Percentiles rank a stretch among this genome's conserved stretches.
Evolutionary conservation across 92 coral and sea anemone genomes (phyloP).

Genomic region (Ricordea florida): DNA sequence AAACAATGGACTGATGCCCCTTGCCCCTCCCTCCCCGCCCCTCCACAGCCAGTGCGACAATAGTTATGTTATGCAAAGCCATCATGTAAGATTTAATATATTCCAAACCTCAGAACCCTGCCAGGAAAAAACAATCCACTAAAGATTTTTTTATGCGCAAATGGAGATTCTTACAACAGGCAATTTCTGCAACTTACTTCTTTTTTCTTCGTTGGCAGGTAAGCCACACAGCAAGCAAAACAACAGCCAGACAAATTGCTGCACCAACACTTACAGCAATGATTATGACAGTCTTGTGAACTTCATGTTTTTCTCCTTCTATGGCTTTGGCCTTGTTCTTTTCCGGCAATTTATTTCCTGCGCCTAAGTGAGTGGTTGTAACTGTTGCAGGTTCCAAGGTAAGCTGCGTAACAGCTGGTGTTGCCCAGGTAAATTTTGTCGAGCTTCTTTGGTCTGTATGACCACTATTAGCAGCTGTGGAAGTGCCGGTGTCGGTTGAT

Average conservation of each 20-base stretch:
- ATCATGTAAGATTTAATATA: too few relatives aligned
- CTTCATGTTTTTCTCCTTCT: neutral
- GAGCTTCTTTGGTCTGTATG: too few relatives aligned
- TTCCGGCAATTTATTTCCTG: neutral
- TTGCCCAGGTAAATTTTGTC: neutral
- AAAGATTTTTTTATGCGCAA: too few relatives aligned
- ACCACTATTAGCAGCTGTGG: too few relatives aligned
- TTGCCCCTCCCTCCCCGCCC: too few relatives aligned
- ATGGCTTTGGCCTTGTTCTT: neutral
- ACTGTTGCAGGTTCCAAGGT: neutral
- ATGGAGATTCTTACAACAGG: too few relatives aligned
- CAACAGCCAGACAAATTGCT: neutral
- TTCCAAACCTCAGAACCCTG: neutral
- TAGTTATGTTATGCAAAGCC: too few relatives aligned
- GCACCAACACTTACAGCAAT: neutral
- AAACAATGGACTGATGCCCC: too few relatives aligned
- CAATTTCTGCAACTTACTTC: neutral
- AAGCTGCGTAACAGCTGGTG: neutral
- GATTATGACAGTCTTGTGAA: neutral
- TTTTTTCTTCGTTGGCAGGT: conserved; percentile 3
- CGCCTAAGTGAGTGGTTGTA: neutral
- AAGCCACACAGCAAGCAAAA: conserved; percentile 9
- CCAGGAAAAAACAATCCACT: too few relatives aligned
- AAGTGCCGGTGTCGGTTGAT: too few relatives aligned
- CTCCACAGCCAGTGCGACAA: too few relatives aligned